Conservation (phyloP, 2,888 invertebrate species). For the Oligia latruncula region DNA sequence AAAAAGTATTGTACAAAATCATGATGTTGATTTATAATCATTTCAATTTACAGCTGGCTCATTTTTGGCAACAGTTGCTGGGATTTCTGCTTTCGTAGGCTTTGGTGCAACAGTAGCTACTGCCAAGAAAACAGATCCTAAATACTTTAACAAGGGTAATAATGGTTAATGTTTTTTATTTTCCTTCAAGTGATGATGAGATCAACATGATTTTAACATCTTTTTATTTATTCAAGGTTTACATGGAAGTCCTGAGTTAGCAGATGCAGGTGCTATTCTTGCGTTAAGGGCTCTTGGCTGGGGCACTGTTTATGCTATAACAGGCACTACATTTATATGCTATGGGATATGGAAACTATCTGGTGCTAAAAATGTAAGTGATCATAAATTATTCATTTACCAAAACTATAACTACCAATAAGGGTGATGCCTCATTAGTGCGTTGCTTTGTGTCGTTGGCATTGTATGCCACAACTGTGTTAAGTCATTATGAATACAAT, state of each 20-base stretch:
- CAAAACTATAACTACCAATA: too few relatives aligned
- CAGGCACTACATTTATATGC: constrained; percentile 95
- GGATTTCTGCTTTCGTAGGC: constrained; percentile 94
- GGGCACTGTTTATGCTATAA: constrained; percentile 96
- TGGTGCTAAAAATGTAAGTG: constrained; percentile 94
- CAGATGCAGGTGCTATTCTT: constrained; percentile 94
- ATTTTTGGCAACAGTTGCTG: constrained; percentile 93
- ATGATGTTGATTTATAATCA: not conserved
- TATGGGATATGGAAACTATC: constrained; percentile 97
- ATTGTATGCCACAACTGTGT: too few relatives aligned
- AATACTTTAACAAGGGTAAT: constrained; percentile 93
- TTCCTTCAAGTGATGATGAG: not conserved
- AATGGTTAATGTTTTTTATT: not conserved
- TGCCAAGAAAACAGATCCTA: constrained; percentile 94
- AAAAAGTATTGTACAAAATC: not conserved
- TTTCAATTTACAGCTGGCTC: constrained; percentile 90
- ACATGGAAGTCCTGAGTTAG: constrained; percentile 90
- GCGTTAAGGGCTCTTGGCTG: constrained; percentile 96
- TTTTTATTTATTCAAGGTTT: constrained; percentile 81
- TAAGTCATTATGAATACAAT: too few relatives aligned
- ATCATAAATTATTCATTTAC: not conserved
- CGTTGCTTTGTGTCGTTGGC: too few relatives aligned
- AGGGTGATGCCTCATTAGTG: too few relatives aligned
- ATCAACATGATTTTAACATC: not conserved
- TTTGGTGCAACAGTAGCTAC: constrained; percentile 94